phyloP scores from a whole-genome alignment of 2,888 invertebrate genomes.

The Lysandra bellargus region DNA sequence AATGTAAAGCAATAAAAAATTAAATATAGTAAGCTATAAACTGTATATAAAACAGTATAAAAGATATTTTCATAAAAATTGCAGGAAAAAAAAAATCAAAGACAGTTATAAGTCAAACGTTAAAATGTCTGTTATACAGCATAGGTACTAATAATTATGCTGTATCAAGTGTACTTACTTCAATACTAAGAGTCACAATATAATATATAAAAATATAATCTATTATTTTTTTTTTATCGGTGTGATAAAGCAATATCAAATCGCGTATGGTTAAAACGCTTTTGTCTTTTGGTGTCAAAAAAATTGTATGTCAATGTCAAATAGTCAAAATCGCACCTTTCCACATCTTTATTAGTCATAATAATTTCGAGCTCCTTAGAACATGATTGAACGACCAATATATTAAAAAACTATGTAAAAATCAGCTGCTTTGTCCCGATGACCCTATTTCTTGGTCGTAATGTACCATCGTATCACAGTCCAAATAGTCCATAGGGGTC shows the following conservation, averaged over 20 bases:
- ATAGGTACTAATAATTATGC: too few relatives aligned
- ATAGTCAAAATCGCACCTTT: neutral
- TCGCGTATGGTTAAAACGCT: too few relatives aligned
- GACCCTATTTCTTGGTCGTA: conserved; percentile 38
- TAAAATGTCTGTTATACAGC: neutral
- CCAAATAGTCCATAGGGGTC: conserved; percentile 66
- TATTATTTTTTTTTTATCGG: neutral
- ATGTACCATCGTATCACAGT: conserved; percentile 55
- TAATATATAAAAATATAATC: neutral
- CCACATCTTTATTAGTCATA: neutral
- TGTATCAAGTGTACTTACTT: neutral
- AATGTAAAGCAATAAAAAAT: neutral
- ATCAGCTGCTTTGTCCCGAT: neutral
- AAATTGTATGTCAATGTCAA: neutral
- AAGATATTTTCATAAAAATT: neutral
- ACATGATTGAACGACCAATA: neutral
- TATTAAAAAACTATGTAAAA: neutral
- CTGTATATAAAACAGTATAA: neutral
- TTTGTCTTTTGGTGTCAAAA: too few relatives aligned
- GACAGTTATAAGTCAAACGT: too few relatives aligned
- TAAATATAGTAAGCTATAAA: neutral
- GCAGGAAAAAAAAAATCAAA: too few relatives aligned
- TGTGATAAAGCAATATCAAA: too few relatives aligned
- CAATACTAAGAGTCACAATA: neutral
- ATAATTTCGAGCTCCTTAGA: conserved; percentile 2